phyloP scores from a whole-genome alignment of 2,113 vertebrate genomes.

The Leiothrix lutea region DNA sequence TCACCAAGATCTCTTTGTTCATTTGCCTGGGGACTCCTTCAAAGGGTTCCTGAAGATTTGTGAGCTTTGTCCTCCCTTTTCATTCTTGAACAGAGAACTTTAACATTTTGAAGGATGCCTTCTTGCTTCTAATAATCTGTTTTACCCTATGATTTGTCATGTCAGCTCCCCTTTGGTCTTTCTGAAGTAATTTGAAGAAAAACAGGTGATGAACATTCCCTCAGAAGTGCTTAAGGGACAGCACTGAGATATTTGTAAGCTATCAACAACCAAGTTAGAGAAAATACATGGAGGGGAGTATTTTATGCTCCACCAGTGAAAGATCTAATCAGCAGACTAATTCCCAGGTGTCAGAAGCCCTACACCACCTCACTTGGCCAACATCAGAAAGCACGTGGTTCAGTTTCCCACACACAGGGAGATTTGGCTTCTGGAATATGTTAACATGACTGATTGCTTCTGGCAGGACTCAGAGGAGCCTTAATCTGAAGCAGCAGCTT shows the following conservation, averaged over 20 bases:
- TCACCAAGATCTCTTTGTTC: constrained; percentile 53
- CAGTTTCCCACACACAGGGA: neutral
- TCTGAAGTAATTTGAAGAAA: constrained; percentile 54
- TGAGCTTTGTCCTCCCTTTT: constrained; percentile 58
- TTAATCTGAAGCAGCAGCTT: constrained; percentile 14
- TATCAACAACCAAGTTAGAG: constrained; percentile 6
- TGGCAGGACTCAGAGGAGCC: neutral
- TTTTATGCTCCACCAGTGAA: constrained; percentile 12
- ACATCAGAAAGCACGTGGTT: neutral
- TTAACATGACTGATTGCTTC: constrained; percentile 20
- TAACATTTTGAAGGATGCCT: constrained; percentile 35
- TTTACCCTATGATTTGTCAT: constrained; percentile 39
- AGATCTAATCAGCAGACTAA: constrained; percentile 28
- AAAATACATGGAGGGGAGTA: neutral
- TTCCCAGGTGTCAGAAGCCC: constrained; percentile 35
- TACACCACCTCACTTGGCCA: neutral
- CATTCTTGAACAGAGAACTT: constrained; percentile 12
- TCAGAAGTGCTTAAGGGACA: constrained; percentile 20
- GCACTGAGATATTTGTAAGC: constrained; percentile 32
- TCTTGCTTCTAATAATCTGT: constrained; percentile 38
- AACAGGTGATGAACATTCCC: constrained; percentile 47
- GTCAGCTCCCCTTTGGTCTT: constrained; percentile 26
- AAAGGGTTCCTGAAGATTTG: constrained; percentile 56
- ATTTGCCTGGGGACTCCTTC: constrained; percentile 41
- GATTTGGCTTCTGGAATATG: constrained; percentile 9